Conservation (phyloP, 2,797 vertebrate species). For the Ctenochaetus hawaiiensis region DNA sequence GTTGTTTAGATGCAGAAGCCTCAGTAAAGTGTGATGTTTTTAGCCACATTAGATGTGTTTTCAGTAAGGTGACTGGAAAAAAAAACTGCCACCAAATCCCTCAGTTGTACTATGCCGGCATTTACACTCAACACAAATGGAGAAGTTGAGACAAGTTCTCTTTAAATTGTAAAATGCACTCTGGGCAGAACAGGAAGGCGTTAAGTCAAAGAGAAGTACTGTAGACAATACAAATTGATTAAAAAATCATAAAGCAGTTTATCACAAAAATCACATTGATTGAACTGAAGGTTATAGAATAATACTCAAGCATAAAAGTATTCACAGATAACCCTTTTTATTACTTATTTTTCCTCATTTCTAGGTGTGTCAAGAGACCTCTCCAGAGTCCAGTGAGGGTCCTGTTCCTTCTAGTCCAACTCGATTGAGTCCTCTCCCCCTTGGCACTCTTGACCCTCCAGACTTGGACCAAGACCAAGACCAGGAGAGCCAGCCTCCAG, state of each 20-base stretch:
- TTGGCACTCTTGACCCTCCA: conserved; percentile 31
- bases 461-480: conserved; percentile 59
- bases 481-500: conserved; percentile 82
- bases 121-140: background rate
- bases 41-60: background rate
- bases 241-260: background rate
- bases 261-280: background rate
- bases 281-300: background rate
- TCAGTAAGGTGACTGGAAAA: background rate
- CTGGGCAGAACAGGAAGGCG: background rate
- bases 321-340: background rate
- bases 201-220: conserved; percentile 10
- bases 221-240: background rate
- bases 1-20: background rate
- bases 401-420: conserved; percentile 71
- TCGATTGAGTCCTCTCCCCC: conserved; percentile 61
- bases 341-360: background rate
- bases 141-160: background rate
- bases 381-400: conserved; percentile 77
- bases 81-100: background rate
- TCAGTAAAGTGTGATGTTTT: background rate
- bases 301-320: background rate
- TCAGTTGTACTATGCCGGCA: background rate
- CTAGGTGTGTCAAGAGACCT: conserved; percentile 86
- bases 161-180: background rate